Evolutionary conservation across 1,140 invertebrate species (phyloP).

Genomic region (Meloidogyne hapla): DNA sequence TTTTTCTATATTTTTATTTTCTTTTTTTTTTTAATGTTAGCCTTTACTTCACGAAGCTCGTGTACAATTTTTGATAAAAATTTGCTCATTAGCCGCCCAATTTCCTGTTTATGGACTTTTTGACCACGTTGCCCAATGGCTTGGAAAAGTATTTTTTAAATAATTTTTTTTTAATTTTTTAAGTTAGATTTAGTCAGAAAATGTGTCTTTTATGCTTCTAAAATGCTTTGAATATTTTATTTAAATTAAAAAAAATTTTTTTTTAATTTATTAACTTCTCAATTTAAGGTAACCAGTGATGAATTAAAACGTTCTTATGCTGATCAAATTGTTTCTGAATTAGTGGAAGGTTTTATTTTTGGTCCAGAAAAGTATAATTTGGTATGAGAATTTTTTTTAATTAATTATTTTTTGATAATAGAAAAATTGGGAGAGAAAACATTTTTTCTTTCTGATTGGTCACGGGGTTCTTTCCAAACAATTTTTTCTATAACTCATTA

Average conservation of each 20-base stretch:
- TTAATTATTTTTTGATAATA: neutral
- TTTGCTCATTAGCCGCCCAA: constrained; percentile 20
- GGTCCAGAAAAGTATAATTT: neutral
- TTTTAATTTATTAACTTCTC: no score
- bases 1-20: neutral
- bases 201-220: no score
- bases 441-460: no score
- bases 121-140: constrained; percentile 24
- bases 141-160: neutral
- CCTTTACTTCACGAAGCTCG: constrained; percentile 22
- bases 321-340: constrained; percentile 23
- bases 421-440: no score
- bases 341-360: constrained; percentile 25
- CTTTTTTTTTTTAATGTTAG: no score
- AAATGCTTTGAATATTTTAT: no score
- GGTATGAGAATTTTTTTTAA: constrained; percentile 8
- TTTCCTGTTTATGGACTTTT: constrained; percentile 18
- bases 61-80: constrained; percentile 22
- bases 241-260: neutral
- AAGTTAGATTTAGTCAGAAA: neutral
- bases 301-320: constrained; percentile 20
- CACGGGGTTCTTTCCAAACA: no score
- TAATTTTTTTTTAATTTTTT: no score
- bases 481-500: no score
- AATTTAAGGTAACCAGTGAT: constrained; percentile 19